These are phyloP conservation scores for Poeciliopsis prolifica DNA, from an alignment of 2,113 vertebrate species.

Conservation along the genomic window DNA sequence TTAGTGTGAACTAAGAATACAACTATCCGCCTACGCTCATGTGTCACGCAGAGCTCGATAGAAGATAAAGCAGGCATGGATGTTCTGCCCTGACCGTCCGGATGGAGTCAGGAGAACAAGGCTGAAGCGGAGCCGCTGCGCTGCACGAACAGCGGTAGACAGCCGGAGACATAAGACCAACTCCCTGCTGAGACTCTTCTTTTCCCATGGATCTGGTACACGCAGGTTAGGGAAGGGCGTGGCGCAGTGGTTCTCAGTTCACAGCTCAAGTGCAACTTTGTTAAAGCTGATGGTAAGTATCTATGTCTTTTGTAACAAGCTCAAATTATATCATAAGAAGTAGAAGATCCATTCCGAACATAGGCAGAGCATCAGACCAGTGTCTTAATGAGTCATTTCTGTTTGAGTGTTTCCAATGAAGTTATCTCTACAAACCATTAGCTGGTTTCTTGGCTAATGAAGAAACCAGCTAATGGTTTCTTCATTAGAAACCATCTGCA, in stretches of 20 bases:
- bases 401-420: too few species aligned
- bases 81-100: background rate
- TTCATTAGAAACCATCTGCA: too few species aligned
- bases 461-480: too few species aligned
- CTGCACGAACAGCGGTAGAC: background rate
- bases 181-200: background rate
- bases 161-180: background rate
- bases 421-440: too few species aligned
- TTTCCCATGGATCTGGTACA: background rate
- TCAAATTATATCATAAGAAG: background rate
- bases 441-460: too few species aligned
- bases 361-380: background rate
- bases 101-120: background rate
- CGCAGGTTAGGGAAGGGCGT: background rate
- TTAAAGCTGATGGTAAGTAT: background rate
- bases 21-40: background rate
- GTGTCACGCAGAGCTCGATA: background rate
- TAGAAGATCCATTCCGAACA: background rate
- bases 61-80: background rate
- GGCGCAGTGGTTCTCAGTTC: background rate
- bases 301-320: background rate
- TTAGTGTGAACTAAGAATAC: too few species aligned
- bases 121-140: background rate
- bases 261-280: background rate
- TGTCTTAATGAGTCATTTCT: background rate